Percentiles rank a stretch among this genome's conserved stretches.
Conservation (phyloP, 2,888 invertebrate genomes). For the Cabera pusaria region DNA sequence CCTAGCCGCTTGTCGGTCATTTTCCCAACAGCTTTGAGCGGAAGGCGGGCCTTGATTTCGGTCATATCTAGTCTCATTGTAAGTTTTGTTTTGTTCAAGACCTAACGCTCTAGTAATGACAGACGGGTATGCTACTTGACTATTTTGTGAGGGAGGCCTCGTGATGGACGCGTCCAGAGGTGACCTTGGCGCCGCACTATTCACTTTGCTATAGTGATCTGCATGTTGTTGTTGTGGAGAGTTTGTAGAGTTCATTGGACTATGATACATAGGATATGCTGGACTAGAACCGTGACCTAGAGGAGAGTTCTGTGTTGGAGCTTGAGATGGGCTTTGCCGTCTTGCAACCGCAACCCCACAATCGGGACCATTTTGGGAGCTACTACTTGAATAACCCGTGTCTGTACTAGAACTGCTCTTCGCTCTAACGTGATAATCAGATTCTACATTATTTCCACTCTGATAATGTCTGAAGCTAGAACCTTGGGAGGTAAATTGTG, state of each 20-base stretch:
- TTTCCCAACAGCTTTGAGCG: conserved; percentile 84
- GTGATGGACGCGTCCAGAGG: conserved; percentile 88
- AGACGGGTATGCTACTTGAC: conserved; percentile 90
- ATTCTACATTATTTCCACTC: conserved; percentile 82
- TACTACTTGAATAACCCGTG: conserved; percentile 85
- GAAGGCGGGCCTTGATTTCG: conserved; percentile 74
- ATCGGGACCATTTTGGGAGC: conserved; percentile 86
- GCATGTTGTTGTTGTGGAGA: conserved; percentile 88
- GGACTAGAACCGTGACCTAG: conserved; percentile 90
- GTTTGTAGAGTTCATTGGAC: conserved; percentile 90
- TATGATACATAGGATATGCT: conserved; percentile 93
- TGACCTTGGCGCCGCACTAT: conserved; percentile 85
- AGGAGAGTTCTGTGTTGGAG: conserved; percentile 88
- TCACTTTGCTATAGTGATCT: conserved; percentile 76
- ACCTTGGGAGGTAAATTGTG: conserved; percentile 79
- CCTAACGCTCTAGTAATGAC: conserved; percentile 91
- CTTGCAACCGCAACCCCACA: conserved; percentile 86
- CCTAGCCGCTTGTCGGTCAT: conserved; percentile 72
- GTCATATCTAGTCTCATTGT: conserved; percentile 80
- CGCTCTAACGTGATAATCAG: conserved; percentile 85
- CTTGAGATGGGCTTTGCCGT: conserved; percentile 87
- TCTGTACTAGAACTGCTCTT: conserved; percentile 85
- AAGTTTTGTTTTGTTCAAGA: conserved; percentile 82
- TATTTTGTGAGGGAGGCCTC: conserved; percentile 83
- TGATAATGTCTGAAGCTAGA: conserved; percentile 86